Percentiles rank a stretch among this genome's conserved stretches.
These are phyloP conservation scores for Tuta absoluta DNA, from an alignment of 2,888 invertebrate species.

Conservation along the genomic window DNA sequence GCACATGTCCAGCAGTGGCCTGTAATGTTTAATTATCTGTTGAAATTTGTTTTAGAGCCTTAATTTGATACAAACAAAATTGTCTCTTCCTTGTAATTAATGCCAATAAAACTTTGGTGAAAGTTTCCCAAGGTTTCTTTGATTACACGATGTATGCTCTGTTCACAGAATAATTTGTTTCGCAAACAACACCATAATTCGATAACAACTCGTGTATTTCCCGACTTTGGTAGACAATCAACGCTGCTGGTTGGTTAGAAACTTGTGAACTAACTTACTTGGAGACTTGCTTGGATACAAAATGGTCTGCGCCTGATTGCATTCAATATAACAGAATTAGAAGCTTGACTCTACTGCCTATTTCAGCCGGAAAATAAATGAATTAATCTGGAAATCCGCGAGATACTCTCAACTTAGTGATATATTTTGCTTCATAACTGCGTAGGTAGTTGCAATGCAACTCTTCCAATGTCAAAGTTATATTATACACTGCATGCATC, in stretches of 20 bases:
- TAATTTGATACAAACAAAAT: too few species aligned
- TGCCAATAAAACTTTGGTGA: neutral
- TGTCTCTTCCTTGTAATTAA: too few species aligned
- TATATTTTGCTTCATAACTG: too few species aligned
- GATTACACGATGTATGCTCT: constrained; percentile 3
- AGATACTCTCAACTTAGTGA: too few species aligned
- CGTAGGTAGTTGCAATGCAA: too few species aligned
- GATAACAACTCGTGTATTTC: neutral
- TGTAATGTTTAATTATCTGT: too few species aligned
- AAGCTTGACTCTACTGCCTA: neutral
- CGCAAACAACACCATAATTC: neutral
- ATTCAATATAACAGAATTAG: neutral
- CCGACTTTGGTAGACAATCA: neutral
- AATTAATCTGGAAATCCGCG: too few species aligned
- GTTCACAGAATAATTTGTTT: neutral
- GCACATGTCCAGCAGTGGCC: too few species aligned
- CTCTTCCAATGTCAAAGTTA: too few species aligned
- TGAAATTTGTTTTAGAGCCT: too few species aligned
- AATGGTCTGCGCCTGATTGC: constrained; percentile 9
- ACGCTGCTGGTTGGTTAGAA: neutral
- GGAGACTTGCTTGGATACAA: neutral
- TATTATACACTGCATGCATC: too few species aligned
- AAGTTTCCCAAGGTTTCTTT: neutral
- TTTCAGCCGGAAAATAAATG: neutral
- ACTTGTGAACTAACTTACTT: neutral